Base-by-base conservation (phyloP, 1,140 invertebrate species). In the Gryllus bimaculatus region DNA sequence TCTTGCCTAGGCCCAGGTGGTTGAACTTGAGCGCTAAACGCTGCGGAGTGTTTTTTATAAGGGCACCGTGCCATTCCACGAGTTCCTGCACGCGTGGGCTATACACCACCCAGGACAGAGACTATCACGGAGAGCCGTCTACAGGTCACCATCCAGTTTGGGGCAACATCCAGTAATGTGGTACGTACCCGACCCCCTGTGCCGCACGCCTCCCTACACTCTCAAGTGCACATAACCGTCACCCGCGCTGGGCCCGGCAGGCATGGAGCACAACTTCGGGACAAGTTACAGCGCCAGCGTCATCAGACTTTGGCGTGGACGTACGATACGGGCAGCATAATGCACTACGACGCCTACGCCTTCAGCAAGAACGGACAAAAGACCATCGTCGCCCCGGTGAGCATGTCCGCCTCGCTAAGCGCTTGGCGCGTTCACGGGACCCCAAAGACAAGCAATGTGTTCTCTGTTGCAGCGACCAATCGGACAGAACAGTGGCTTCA, bases 301-400 rank as follows among this genome's bases (percentile, higher is more conserved):
- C 8, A 54, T 79, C 12, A 79, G 15, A 26, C 74, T 77, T 74
- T 47, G 79, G 79, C 7, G 75, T 76, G 21, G 74, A n/a, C 75
- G 15, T 94, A 94, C 81, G 94, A 95, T 85, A 95, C 93, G 82
- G 88, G 90, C 77, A 94, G 93, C 80, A 91, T 96, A 1, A 95
- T 95, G 93, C 94, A 96, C 84, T 95, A 96, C 82, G 93, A 92
- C 0, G 86, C 90, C 13, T 91, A 89, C 75, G 93, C 93, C 12
- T 96, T 95, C 85, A 93, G 92, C 8, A 88, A 83, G 73, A 95
- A 95, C 83, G 90, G 91, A 4, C 82, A 89, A 82, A 89, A 90
- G 13, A 94, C 93, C 0, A 93, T 94, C 77, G 85, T 89, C 8
- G 86, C 91, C 0, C 91, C 88, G 88, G 91, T 93, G 84, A 85